phyloP scores from a whole-genome alignment of 2,797 vertebrate genomes.

The Molossus molossus region DNA sequence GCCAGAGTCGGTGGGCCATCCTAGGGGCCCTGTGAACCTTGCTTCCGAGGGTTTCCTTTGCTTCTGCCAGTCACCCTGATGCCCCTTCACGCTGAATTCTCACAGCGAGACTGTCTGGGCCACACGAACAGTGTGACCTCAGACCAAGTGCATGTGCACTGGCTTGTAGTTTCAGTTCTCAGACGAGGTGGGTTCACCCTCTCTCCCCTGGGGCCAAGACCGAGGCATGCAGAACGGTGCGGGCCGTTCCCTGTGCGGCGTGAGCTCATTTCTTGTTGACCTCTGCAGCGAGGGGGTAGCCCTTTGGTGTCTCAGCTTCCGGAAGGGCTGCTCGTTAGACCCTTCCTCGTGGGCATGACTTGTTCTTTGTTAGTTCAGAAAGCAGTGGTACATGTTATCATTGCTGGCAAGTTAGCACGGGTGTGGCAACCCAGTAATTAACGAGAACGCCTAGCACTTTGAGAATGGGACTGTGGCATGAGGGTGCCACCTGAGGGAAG shows the following conservation, averaged over 20 bases:
- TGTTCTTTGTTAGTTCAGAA: not conserved
- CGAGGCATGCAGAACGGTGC: not conserved
- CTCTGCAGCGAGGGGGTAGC: not conserved
- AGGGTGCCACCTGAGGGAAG: not conserved
- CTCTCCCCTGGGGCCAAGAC: not conserved
- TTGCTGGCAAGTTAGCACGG: not conserved
- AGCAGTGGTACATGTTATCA: not conserved
- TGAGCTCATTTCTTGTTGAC: not conserved
- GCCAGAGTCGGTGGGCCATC: not conserved
- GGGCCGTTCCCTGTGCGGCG: not conserved
- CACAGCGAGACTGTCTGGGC: not conserved
- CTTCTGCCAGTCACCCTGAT: not conserved
- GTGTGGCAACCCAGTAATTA: not conserved
- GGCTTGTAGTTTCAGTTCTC: not conserved
- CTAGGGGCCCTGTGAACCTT: not conserved
- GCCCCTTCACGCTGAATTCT: not conserved
- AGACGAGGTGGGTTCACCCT: not conserved
- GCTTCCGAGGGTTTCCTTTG: conserved; percentile 4
- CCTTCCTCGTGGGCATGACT: not conserved
- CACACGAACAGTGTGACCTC: not conserved
- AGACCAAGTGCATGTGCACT: not conserved
- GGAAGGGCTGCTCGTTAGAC: not conserved
- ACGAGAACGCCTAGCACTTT: not conserved
- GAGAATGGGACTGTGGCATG: not conserved
- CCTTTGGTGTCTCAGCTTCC: conserved; percentile 8